These are phyloP conservation scores for Drosophila ficusphila DNA, from an alignment of 1,140 invertebrate species.

Conservation along the genomic window DNA sequence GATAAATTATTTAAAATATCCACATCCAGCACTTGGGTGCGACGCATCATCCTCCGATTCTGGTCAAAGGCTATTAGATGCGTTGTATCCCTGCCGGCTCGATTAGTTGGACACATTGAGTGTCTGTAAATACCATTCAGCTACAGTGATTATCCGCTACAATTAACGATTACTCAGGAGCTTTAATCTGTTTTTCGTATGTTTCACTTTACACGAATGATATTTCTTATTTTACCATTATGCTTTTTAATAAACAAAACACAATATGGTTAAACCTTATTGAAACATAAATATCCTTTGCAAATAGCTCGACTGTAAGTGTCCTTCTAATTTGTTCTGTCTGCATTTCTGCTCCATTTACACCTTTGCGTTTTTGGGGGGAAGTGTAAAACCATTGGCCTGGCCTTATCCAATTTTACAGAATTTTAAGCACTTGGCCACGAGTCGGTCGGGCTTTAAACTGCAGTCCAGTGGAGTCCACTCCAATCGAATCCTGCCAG, in stretches of 20 bases:
- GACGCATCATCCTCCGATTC: conserved; percentile 1
- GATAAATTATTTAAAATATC: conserved; percentile 72
- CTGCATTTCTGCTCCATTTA: conserved; percentile 37
- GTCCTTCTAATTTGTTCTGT: not conserved
- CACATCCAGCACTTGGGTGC: conserved; percentile 29
- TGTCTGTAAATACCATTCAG: conserved; percentile 44
- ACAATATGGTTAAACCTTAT: no score
- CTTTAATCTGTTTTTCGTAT: no score
- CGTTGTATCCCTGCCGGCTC: conserved; percentile 40
- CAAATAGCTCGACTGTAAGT: conserved; percentile 1
- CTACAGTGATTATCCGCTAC: not conserved
- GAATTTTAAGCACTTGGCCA: conserved; percentile 53
- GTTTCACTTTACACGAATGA: no score
- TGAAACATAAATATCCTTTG: not conserved
- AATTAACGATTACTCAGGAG: not conserved
- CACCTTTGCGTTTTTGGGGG: conserved; percentile 51
- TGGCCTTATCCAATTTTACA: conserved; percentile 65
- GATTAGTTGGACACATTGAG: conserved; percentile 50
- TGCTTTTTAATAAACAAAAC: no score
- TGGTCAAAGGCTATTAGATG: conserved; percentile 44
- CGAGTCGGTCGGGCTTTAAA: conserved; percentile 51
- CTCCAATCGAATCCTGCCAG: conserved; percentile 36
- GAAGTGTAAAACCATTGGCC: conserved; percentile 41
- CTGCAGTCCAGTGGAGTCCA: conserved; percentile 33
- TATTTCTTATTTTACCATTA: no score